Conservation (phyloP, 2,888 invertebrate species). For the Liodrosophila aerea region DNA sequence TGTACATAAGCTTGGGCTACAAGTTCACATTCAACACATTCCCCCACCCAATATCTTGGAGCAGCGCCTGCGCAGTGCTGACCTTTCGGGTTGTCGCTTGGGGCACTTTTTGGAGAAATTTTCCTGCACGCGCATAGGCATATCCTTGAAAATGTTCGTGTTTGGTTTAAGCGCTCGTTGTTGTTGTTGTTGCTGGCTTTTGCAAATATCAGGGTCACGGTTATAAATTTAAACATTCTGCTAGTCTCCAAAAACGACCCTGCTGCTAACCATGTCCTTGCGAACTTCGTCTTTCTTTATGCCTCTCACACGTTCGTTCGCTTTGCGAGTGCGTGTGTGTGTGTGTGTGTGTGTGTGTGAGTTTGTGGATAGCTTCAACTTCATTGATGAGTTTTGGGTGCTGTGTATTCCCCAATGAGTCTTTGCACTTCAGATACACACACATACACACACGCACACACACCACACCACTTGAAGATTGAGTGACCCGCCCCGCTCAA, state of each 20-base stretch:
- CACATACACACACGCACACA: background rate
- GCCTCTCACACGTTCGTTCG: background rate
- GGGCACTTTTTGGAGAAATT: slow-evolving; percentile 69
- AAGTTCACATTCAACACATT: slow-evolving; percentile 20
- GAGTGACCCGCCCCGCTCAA: slow-evolving; percentile 34
- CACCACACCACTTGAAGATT: slow-evolving; percentile 10
- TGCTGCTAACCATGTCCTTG: slow-evolving; percentile 47
- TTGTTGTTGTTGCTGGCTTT: slow-evolving; percentile 32
- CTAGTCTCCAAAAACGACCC: slow-evolving; percentile 75
- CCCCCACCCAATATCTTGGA: slow-evolving; percentile 7
- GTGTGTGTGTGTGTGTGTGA: slow-evolving; percentile 5
- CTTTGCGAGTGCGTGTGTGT: slow-evolving; percentile 11
- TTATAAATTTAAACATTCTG: slow-evolving; percentile 79
- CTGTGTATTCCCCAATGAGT: slow-evolving; percentile 13
- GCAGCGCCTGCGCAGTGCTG: slow-evolving; percentile 41
- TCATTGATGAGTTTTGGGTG: slow-evolving; percentile 65
- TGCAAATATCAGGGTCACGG: slow-evolving; percentile 81
- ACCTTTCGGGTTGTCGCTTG: slow-evolving; percentile 26
- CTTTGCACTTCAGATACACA: slow-evolving; percentile 16
- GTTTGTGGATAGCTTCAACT: slow-evolving; percentile 41
- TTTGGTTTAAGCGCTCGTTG: slow-evolving; percentile 30
- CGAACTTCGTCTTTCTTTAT: slow-evolving; percentile 6
- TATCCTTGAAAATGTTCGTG: slow-evolving; percentile 71
- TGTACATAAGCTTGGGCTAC: slow-evolving; percentile 31
- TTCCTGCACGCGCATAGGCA: slow-evolving; percentile 70